Base-by-base conservation (phyloP, 2,113 vertebrate species). In the Pogona vitticeps region DNA sequence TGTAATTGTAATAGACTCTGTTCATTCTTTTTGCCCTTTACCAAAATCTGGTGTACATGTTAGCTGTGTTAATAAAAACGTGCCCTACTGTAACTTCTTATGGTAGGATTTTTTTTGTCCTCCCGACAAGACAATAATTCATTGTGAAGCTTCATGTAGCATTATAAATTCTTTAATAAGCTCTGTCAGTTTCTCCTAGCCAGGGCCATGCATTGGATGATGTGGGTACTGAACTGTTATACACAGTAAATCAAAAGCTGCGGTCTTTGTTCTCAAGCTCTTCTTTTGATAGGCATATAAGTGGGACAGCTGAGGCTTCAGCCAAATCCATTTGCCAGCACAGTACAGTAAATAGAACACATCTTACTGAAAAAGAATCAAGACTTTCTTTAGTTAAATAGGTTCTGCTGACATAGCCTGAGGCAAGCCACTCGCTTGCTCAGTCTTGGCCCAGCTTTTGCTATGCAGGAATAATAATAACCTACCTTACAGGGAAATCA, bases 191-290 rank as follows among this genome's bases (percentile, higher is more conserved):
- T 93, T 93, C 83, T 2, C 58, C 94, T 86, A 90, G 76, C 18
- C 9, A 56, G 73, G 91, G 73, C 33, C 83, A 84, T 9, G 1
- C 87, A 87, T 89, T 81, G 40, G n/a, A 88, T 88, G 86, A 88
- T 83, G 91, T 79, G 86, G 89, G 93, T 94, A 89, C 91, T 40
- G 82, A 94, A 93, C 94, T 95, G 95, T 94, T 93, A 95, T 96
- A 96, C 88, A 82, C 77, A 61, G 95, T 94, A 92, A 94, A 92
- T 95, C 95, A 94, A 92, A n/a, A 65, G 85, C 79, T 52, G 82
- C 38, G 77, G 87, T 89, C 21, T 23, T 72, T 83, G 85, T 86
- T 80, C 68, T 61, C 63, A 71, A 52, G 5, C 21, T 65, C 82
- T 75, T 42, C 61, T 84, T 75, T 73, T 68, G 26, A 36, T 0